Evolutionary conservation across 2,113 vertebrate species (phyloP).

Genomic region (Aptenodytes forsteri): DNA sequence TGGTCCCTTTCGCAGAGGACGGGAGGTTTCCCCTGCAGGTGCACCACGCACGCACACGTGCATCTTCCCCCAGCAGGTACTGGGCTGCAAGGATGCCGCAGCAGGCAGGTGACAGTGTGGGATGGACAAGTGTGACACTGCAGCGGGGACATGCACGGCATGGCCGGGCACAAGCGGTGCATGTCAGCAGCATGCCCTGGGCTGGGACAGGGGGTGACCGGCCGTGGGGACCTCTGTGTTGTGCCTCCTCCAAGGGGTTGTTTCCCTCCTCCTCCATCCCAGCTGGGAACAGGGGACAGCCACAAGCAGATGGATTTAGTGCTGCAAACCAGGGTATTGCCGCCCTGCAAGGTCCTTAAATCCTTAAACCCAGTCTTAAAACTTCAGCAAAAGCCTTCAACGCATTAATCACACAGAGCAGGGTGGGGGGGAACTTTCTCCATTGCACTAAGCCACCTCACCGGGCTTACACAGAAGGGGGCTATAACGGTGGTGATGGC

Average conservation of each 20-base stretch:
- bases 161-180: background rate
- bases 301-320: background rate
- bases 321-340: background rate
- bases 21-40: background rate
- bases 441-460: background rate
- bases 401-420: fast-evolving
- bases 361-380: background rate
- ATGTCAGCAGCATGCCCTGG: background rate
- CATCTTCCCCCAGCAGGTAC: background rate
- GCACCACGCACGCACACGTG: fast-evolving
- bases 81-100: fast-evolving
- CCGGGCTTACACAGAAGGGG: background rate
- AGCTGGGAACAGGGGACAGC: background rate
- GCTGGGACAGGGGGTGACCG: background rate
- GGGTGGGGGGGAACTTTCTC: background rate
- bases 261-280: background rate
- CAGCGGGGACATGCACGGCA: fast-evolving
- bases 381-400: background rate
- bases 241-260: background rate
- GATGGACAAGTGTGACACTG: background rate
- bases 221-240: background rate
- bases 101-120: background rate
- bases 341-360: background rate
- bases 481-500: background rate
- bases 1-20: background rate